Evolutionary conservation across 1,140 invertebrate genomes (phyloP).

Genomic region (Apis dorsata): DNA sequence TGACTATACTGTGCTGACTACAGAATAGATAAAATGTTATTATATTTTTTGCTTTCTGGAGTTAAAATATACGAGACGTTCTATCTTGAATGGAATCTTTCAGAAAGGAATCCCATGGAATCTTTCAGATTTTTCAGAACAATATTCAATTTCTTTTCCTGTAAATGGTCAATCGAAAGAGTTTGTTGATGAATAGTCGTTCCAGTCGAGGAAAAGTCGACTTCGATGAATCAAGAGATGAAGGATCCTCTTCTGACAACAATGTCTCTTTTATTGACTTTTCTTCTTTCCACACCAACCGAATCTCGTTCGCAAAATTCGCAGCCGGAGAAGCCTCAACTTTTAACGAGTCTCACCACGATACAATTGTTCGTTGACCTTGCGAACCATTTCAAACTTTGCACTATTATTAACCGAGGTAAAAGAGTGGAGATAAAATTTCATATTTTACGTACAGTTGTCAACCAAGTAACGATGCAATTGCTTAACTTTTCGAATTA

Average conservation of each 20-base stretch:
- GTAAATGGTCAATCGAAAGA: background rate
- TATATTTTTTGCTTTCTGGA: too few species aligned
- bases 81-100: background rate
- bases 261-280: constrained; percentile 20
- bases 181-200: background rate
- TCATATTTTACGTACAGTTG: background rate
- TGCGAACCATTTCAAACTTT: background rate
- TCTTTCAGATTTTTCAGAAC: background rate
- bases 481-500: too few species aligned
- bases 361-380: background rate
- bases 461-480: background rate
- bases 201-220: background rate
- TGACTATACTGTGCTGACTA: too few species aligned
- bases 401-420: background rate
- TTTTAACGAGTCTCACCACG: background rate
- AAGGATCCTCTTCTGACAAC: background rate
- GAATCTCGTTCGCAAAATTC: background rate
- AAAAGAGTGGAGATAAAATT: background rate
- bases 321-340: background rate
- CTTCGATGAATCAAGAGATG: background rate
- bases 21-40: too few species aligned
- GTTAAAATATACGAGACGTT: too few species aligned
- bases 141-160: background rate
- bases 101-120: background rate
- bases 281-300: background rate